phyloP scores from a whole-genome alignment of 2,888 invertebrate genomes.

The Pecten maximus region DNA sequence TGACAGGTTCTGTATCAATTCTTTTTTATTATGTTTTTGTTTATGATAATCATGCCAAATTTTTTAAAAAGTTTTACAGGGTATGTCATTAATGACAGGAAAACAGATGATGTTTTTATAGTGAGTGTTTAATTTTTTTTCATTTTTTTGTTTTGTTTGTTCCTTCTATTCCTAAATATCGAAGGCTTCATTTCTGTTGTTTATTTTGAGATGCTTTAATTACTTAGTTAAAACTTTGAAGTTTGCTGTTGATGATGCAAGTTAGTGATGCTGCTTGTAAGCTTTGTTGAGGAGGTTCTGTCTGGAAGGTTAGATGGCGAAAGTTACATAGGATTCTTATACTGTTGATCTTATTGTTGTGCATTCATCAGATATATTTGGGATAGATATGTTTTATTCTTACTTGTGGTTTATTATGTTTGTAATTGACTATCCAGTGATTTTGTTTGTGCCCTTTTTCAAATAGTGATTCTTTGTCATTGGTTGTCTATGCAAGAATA shows the following conservation, averaged over 20 bases:
- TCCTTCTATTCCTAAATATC: too few relatives aligned
- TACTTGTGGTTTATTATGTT: background rate
- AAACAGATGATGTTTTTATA: background rate
- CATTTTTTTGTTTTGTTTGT: background rate
- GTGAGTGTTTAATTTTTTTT: background rate
- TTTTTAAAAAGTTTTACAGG: background rate
- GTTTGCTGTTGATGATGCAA: background rate
- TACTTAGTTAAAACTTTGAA: background rate
- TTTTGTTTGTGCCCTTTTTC: background rate
- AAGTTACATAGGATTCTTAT: background rate
- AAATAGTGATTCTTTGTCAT: background rate
- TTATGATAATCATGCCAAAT: background rate
- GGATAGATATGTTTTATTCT: background rate
- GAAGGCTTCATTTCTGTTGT: background rate
- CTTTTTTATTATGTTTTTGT: too few relatives aligned
- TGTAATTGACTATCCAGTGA: background rate
- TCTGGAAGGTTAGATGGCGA: background rate
- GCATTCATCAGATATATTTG: background rate
- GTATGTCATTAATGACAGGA: background rate
- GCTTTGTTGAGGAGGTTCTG: background rate
- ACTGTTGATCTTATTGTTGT: background rate
- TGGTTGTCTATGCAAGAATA: slow-evolving; percentile 18
- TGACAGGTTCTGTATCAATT: background rate
- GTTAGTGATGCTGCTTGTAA: background rate
- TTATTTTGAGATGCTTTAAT: background rate